Conservation (phyloP, 2,797 vertebrate genomes). For the Nothura maculosa region DNA sequence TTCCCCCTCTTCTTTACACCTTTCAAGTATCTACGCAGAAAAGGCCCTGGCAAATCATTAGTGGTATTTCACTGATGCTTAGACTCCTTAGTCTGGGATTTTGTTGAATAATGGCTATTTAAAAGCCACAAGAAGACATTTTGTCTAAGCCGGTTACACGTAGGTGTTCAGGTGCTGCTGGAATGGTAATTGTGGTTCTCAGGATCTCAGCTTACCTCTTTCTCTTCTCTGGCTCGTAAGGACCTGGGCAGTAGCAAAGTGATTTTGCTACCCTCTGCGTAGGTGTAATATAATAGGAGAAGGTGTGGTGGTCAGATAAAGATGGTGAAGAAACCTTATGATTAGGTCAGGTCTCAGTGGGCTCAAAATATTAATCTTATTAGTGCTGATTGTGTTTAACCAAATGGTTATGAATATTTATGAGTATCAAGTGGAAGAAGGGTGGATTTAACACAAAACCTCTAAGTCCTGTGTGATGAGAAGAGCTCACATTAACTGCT, state of each 20-base stretch:
- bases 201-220: neutral
- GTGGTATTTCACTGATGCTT: neutral
- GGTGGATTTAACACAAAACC: neutral
- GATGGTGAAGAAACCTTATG: neutral
- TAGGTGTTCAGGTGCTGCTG: neutral
- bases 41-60: constrained; percentile 17
- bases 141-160: neutral
- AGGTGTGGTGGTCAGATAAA: neutral
- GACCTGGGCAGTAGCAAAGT: neutral
- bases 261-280: neutral
- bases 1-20: neutral
- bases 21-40: constrained; percentile 4
- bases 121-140: constrained; percentile 10
- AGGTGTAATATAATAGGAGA: neutral
- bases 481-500: neutral
- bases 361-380: neutral
- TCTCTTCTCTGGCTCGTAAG: neutral
- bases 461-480: neutral
- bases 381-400: neutral
- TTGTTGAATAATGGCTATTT: neutral
- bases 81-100: neutral
- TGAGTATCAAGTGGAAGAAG: neutral
- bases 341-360: neutral
- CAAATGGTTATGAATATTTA: neutral
- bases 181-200: neutral